Percentiles rank a stretch among this genome's conserved stretches.
phyloP scores from a whole-genome alignment of 2,888 invertebrate species.

The Ommatoiulus sabulosus region DNA sequence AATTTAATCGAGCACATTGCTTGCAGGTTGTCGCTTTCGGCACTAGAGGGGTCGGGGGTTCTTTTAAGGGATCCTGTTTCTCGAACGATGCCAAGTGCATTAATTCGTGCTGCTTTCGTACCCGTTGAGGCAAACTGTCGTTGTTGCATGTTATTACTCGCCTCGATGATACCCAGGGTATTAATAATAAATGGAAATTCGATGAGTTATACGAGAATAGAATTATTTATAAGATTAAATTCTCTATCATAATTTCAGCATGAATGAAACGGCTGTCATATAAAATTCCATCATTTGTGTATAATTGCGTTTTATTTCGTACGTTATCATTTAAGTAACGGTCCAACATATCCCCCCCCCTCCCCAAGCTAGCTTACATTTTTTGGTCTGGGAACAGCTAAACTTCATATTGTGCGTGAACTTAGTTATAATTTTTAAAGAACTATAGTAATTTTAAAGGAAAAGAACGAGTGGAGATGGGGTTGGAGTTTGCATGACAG shows the following conservation, averaged over 20 bases:
- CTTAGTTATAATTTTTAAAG: too few species aligned
- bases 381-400: too few species aligned
- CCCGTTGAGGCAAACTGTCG: not conserved
- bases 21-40: not conserved
- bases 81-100: not conserved
- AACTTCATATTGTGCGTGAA: too few species aligned
- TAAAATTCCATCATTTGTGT: not conserved
- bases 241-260: not conserved
- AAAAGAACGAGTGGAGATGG: too few species aligned
- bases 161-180: not conserved
- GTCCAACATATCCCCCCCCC: not conserved
- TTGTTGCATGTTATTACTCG: not conserved
- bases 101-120: not conserved
- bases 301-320: not conserved
- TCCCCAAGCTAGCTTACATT: too few species aligned
- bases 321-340: not conserved
- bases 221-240: conserved; percentile 12
- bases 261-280: not conserved
- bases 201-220: not conserved
- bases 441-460: too few species aligned
- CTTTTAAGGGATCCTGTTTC: not conserved
- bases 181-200: conserved; percentile 7
- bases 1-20: not conserved
- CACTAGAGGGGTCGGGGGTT: not conserved
- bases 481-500: too few species aligned